Evolutionary conservation across 2,113 vertebrate species (phyloP).

Genomic region (Neopipo cinnamomea): DNA sequence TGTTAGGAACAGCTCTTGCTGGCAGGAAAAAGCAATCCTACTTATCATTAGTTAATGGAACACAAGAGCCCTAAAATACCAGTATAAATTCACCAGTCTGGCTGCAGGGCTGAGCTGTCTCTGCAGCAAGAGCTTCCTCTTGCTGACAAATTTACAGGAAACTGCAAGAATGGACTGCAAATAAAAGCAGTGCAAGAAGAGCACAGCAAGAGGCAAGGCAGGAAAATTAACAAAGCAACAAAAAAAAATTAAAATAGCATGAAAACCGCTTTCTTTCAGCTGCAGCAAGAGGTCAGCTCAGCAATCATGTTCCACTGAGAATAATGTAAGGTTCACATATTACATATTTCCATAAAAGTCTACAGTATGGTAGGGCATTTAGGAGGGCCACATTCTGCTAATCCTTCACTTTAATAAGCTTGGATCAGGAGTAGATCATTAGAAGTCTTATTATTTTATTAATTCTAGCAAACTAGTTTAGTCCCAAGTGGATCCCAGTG

Average conservation of each 20-base stretch:
- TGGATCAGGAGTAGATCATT: neutral
- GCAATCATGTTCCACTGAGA: neutral
- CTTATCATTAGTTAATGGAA: neutral
- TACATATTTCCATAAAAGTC: neutral
- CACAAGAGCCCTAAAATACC: neutral
- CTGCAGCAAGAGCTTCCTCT: constrained; percentile 42
- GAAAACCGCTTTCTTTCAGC: neutral
- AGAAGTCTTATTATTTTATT: neutral
- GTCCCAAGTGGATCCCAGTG: neutral
- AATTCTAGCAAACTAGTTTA: neutral
- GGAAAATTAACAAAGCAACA: neutral
- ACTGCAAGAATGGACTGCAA: neutral
- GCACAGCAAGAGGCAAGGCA: neutral
- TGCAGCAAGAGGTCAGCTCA: neutral
- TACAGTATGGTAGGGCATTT: neutral
- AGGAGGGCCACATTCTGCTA: neutral
- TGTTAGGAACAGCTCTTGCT: neutral
- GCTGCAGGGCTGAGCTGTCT: neutral
- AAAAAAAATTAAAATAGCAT: neutral
- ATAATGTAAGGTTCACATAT: neutral
- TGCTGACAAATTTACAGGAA: constrained; percentile 48
- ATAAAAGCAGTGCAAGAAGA: neutral
- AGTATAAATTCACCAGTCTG: neutral
- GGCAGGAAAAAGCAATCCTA: neutral
- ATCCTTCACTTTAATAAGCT: neutral